A percentile compares a stretch with the other conserved stretches of the same genome.
phyloP scores from a whole-genome alignment of 2,888 invertebrate genomes.

The Amphipoea lucens region DNA sequence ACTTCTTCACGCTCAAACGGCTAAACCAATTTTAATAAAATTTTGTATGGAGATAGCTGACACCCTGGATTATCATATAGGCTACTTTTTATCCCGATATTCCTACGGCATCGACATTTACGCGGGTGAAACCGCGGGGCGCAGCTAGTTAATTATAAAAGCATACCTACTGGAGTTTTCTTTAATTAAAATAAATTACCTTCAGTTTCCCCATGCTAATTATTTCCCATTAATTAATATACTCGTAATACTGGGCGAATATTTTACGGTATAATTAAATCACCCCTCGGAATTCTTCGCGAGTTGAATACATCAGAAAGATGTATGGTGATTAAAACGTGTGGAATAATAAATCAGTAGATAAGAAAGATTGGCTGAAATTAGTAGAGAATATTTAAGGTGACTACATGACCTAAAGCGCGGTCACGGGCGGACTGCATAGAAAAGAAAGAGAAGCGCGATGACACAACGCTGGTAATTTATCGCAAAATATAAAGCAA shows the following conservation, averaged over 20 bases:
- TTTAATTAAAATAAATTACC: not conserved
- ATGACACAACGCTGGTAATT: no score
- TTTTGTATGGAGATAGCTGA: no score
- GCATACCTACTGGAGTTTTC: not conserved
- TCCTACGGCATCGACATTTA: no score
- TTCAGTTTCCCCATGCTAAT: not conserved
- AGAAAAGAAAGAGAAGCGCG: no score
- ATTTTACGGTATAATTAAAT: slow-evolving; percentile 44
- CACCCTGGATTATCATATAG: no score
- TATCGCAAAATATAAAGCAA: no score
- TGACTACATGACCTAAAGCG: no score
- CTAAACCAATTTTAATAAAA: no score
- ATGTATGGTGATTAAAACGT: slow-evolving; percentile 38
- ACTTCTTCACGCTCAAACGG: no score
- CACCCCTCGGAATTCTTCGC: slow-evolving; percentile 28
- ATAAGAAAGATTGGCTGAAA: not conserved
- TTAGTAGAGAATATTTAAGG: not conserved
- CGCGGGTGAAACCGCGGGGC: no score
- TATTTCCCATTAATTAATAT: slow-evolving; percentile 18
- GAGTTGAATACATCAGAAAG: slow-evolving; percentile 41
- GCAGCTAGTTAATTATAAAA: not conserved
- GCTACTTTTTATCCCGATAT: no score
- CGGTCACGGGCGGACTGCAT: no score
- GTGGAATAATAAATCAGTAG: slow-evolving; percentile 39
- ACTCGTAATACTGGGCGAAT: slow-evolving; percentile 15